Base-by-base conservation (phyloP, 2,113 vertebrate genomes). In the Lepus timidus region DNA sequence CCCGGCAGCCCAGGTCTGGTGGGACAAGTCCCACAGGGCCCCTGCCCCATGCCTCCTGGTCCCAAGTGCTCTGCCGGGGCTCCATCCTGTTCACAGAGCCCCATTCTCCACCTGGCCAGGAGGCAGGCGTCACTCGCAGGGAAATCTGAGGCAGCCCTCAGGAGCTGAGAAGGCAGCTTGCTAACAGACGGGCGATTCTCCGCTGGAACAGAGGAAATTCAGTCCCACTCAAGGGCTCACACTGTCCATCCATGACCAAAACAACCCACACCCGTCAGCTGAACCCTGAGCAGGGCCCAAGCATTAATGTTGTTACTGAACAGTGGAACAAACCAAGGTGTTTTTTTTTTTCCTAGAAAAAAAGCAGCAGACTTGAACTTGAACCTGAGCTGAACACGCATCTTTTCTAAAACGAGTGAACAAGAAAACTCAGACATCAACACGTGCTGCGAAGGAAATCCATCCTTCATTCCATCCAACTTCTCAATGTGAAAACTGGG, bases 141-240 rank as follows among this genome's bases (percentile, higher is more conserved):
- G 88, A 90, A 76, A 55, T 44, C 49, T 29, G 20, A 61, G 44
- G 73, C 58, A 31, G 71, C 71, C 33, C 36, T 74, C 10, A 0
- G 68, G 76, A 88, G 52, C 62, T 16, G 9, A 16, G 89, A 65
- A 51, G 85, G 88, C 55, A 12, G 29, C 68, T 86, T 27, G 6
- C 91, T 25, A 74, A 88, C 58, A 88, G 81, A 95, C 3, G 5
- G 82, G 79, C 58, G 7, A 70, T 80, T 78, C 88, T 92, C 73
- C 67, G 67, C 58, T 31, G 61, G 39, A 92, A 81, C 78, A 96
- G 88, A 93, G 79, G 94, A 88, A 97, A 94, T 73, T 39, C 89
- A 92, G 64, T 81, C 29, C 85, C 19, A 49, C 62, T 55, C 92
- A 92, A 93, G 67, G 70, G 55, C 52, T 31, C 17, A 3, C 19